These are phyloP conservation scores for Fistularia tabacaria DNA, from an alignment of 2,797 vertebrate genomes.

Conservation along the genomic window DNA sequence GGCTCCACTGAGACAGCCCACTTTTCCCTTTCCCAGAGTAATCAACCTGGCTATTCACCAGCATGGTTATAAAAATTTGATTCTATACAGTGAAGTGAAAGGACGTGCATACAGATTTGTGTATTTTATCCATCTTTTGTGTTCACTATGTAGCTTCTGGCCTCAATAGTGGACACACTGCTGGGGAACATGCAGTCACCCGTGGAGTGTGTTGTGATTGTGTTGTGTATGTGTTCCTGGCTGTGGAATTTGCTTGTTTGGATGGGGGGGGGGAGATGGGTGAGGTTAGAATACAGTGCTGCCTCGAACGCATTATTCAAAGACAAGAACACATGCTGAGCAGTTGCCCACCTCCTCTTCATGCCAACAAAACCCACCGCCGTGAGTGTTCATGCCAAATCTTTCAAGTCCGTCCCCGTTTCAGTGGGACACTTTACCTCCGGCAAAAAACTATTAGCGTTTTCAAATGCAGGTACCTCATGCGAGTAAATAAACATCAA, in stretches of 20 bases:
- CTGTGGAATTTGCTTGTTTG: slow-evolving; percentile 28
- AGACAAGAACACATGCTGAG: slow-evolving; percentile 54
- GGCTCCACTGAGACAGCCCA: neutral
- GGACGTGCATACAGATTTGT: slow-evolving; percentile 5
- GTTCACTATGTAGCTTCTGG: neutral
- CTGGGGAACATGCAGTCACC: slow-evolving; percentile 37
- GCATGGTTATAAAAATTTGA: slow-evolving; percentile 17
- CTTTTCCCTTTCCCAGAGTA: slow-evolving; percentile 21
- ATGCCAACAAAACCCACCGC: slow-evolving; percentile 34
- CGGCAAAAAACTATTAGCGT: neutral
- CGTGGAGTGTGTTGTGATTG: slow-evolving; percentile 27
- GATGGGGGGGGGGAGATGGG: slow-evolving; percentile 18
- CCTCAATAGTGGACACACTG: slow-evolving; percentile 1
- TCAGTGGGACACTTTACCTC: slow-evolving; percentile 32
- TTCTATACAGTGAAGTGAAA: slow-evolving; percentile 7
- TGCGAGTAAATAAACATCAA: no score
- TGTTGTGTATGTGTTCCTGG: slow-evolving; percentile 8
- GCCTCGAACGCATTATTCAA: slow-evolving; percentile 50
- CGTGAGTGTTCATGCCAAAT: slow-evolving; percentile 50
- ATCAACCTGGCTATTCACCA: slow-evolving; percentile 22
- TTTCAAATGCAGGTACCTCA: no score
- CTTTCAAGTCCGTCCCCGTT: slow-evolving; percentile 22
- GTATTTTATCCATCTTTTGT: slow-evolving; percentile 19
- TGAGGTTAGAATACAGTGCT: slow-evolving; percentile 13
- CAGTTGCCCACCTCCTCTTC: slow-evolving; percentile 44